Conservation (phyloP, 2,888 invertebrate genomes). For the Rhamphomyia laevipes region DNA sequence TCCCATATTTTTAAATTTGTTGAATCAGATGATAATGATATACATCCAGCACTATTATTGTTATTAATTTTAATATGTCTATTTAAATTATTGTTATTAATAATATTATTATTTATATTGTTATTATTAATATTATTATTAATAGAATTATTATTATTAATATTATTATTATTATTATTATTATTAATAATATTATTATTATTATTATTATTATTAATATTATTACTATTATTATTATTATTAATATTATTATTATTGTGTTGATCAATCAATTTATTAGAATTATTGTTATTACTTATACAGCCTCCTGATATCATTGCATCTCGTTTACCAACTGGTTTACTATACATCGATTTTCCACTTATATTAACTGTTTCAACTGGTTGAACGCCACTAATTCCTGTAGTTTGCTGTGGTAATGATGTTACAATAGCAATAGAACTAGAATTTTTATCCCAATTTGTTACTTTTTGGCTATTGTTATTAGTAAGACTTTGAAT, state of each 20-base stretch:
- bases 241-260: slow-evolving; percentile 17
- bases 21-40: slow-evolving; percentile 15
- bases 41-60: slow-evolving; percentile 6
- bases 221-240: slow-evolving; percentile 4
- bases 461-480: slow-evolving; percentile 25
- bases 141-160: slow-evolving; percentile 25
- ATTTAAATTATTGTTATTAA: slow-evolving; percentile 1
- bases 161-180: slow-evolving; percentile 10
- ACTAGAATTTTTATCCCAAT: slow-evolving; percentile 31
- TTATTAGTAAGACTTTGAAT: slow-evolving; percentile 2
- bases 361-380: slow-evolving; percentile 14
- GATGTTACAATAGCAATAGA: slow-evolving; percentile 27
- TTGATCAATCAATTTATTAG: slow-evolving; percentile 6
- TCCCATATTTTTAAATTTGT: slow-evolving; percentile 21
- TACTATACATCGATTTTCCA: slow-evolving; percentile 1
- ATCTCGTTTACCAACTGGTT: slow-evolving; percentile 31
- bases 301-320: slow-evolving; percentile 38
- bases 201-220: slow-evolving; percentile 6
- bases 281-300: slow-evolving; percentile 30
- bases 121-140: slow-evolving; percentile 17
- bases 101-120: slow-evolving; percentile 17
- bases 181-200: slow-evolving; percentile 4
- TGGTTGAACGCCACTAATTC: slow-evolving; percentile 9
- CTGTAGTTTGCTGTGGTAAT: slow-evolving; percentile 20
- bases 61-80: slow-evolving; percentile 6